phyloP scores from a whole-genome alignment of 2,113 vertebrate species.

The Cariama cristata region DNA sequence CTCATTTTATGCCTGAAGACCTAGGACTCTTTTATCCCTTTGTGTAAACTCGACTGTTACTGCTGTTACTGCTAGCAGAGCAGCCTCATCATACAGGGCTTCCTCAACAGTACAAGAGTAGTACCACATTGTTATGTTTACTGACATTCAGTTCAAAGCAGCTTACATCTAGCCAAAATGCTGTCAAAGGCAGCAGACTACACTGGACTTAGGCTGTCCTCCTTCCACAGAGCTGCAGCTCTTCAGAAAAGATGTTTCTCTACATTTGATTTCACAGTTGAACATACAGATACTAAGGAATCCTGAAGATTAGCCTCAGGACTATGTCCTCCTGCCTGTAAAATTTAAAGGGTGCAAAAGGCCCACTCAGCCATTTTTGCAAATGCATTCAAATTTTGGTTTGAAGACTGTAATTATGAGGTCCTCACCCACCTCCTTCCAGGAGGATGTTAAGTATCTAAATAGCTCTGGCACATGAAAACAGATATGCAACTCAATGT shows the following conservation, averaged over 20 bases:
- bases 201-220: rapidly evolving
- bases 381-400: neutral
- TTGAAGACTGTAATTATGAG: neutral
- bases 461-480: neutral
- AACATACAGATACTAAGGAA: neutral
- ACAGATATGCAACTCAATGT: neutral
- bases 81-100: neutral
- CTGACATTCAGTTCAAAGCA: neutral
- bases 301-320: neutral
- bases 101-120: neutral
- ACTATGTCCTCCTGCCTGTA: neutral
- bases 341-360: neutral
- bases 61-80: neutral
- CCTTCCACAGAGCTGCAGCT: neutral
- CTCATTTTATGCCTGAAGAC: neutral
- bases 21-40: neutral
- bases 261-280: neutral
- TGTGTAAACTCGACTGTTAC: neutral
- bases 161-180: neutral
- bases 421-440: neutral
- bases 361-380: neutral
- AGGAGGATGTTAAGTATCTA: neutral
- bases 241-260: neutral
- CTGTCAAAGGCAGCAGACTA: neutral
- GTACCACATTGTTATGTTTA: neutral